Percentiles rank a stretch among this genome's conserved stretches.
Evolutionary conservation across 2,888 invertebrate species (phyloP).

Genomic region (Agrotis ipsilon): DNA sequence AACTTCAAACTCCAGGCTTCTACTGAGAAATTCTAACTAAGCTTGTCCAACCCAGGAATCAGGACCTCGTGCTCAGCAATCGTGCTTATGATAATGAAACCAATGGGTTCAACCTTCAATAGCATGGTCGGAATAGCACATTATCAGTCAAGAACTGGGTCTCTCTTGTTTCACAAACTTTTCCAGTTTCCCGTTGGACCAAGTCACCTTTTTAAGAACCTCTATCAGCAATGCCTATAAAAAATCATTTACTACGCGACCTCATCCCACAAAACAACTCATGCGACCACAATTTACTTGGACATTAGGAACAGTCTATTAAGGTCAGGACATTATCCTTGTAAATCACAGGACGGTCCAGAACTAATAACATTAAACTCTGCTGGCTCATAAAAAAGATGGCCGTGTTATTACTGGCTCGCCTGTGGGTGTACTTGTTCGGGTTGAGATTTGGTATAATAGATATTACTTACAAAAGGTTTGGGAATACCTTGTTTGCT

Average conservation of each 20-base stretch:
- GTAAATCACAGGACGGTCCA: conserved; percentile 68
- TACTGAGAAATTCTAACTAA: too few relatives aligned
- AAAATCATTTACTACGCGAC: conserved; percentile 21
- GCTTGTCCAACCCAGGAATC: too few relatives aligned
- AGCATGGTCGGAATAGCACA: neutral
- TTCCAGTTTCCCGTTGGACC: neutral
- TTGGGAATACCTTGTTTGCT: conserved; percentile 9
- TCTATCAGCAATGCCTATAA: conserved; percentile 10
- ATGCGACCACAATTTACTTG: conserved; percentile 60
- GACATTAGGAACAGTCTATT: conserved; percentile 67
- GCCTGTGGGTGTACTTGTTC: conserved; percentile 39
- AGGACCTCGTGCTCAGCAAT: too few relatives aligned
- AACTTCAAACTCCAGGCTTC: too few relatives aligned
- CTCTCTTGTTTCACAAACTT: too few relatives aligned
- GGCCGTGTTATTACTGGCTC: conserved; percentile 49
- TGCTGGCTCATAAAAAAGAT: conserved; percentile 68
- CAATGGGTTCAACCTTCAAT: too few relatives aligned
- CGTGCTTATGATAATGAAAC: too few relatives aligned
- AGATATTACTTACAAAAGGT: conserved; percentile 37
- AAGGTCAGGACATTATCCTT: conserved; percentile 69
- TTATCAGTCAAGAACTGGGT: neutral
- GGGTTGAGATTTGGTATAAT: conserved; percentile 41
- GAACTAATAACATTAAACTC: conserved; percentile 71
- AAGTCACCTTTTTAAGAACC: neutral
- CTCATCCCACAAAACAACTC: conserved; percentile 41